Evolutionary conservation across 1,140 invertebrate genomes (phyloP).

Genomic region (Bombus balteatus): DNA sequence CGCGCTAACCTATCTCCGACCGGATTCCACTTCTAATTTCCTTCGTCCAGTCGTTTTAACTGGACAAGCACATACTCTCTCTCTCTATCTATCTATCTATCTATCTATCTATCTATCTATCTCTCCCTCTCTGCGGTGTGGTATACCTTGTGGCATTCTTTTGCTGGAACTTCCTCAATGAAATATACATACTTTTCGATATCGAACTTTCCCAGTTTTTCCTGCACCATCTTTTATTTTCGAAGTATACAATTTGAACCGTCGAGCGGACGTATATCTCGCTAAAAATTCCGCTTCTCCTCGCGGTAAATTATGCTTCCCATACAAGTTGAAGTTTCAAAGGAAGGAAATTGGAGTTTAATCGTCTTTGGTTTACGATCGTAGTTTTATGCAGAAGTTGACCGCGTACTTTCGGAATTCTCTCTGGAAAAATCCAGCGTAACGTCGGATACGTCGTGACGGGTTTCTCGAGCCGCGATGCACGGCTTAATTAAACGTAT

Average conservation of each 20-base stretch:
- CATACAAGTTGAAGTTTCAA: background rate
- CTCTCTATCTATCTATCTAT: too few relatives aligned
- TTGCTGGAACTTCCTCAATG: background rate
- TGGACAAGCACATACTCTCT: too few relatives aligned
- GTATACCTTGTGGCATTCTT: too few relatives aligned
- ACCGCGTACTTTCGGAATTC: background rate
- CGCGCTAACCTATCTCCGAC: background rate
- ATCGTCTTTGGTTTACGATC: background rate
- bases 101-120: too few relatives aligned
- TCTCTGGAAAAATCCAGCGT: background rate
- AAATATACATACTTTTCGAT: background rate
- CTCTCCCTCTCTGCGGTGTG: too few relatives aligned
- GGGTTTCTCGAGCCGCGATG: background rate
- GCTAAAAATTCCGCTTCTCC: background rate
- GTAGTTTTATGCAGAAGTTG: background rate
- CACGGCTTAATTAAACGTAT: slow-evolving; percentile 59
- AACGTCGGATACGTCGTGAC: background rate
- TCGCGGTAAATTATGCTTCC: background rate
- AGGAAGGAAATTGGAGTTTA: background rate
- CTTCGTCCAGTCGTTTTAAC: background rate
- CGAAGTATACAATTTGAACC: background rate
- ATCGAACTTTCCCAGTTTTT: background rate
- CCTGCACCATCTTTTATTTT: background rate
- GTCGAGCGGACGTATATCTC: background rate
- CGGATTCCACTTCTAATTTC: background rate